A percentile compares a stretch with the other conserved stretches of the same genome.
phyloP scores from a whole-genome alignment of 1,140 invertebrate genomes.

The Prorops nasuta region DNA sequence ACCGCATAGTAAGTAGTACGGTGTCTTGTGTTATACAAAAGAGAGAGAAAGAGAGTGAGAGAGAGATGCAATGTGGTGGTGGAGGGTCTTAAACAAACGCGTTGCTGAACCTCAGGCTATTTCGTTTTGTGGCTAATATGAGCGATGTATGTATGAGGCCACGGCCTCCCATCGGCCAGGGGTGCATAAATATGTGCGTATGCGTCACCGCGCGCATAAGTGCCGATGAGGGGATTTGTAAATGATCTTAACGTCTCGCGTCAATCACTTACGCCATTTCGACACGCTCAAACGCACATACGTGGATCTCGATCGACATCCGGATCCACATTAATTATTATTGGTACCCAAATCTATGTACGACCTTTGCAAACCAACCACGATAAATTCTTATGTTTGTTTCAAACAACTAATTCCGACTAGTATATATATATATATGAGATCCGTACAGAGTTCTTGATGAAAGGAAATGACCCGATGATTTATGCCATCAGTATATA shows the following conservation, averaged over 20 bases:
- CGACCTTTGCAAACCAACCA: no score
- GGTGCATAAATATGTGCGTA: constrained; percentile 51
- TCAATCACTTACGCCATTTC: constrained; percentile 46
- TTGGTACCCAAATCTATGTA: no score
- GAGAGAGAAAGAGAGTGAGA: no score
- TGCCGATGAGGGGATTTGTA: constrained; percentile 43
- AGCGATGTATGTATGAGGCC: constrained; percentile 45
- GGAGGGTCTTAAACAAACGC: constrained; percentile 26
- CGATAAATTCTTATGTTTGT: no score
- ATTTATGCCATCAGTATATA: no score
- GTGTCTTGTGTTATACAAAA: no score
- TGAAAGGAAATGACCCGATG: no score
- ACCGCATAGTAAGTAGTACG: no score
- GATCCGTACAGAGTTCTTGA: neutral
- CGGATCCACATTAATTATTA: no score
- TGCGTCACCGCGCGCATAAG: constrained; percentile 49
- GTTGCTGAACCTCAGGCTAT: constrained; percentile 6
- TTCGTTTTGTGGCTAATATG: constrained; percentile 36
- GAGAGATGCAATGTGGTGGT: no score
- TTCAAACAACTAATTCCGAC: no score
- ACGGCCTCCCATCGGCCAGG: constrained; percentile 22
- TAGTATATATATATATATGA: no score
- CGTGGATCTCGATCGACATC: neutral
- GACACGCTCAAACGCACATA: constrained; percentile 1
- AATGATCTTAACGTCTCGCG: constrained; percentile 47